Percentiles rank a stretch among this genome's conserved stretches.
These are phyloP conservation scores for Pterobdella sp. DNA, from an alignment of 2,888 invertebrate species.

Conservation along the genomic window DNA sequence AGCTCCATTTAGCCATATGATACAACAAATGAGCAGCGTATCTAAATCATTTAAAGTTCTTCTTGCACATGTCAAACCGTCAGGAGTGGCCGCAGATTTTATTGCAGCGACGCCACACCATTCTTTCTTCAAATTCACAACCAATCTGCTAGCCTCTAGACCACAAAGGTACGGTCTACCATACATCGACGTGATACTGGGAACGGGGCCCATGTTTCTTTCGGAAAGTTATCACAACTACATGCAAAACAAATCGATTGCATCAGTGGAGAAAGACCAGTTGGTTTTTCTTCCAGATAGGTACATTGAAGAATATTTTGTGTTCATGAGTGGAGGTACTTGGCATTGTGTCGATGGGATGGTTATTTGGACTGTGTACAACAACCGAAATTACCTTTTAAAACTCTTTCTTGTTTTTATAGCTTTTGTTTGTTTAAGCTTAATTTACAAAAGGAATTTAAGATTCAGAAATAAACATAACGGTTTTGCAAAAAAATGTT, in stretches of 20 bases:
- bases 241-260: background rate
- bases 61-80: background rate
- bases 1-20: background rate
- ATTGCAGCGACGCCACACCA: slow-evolving; percentile 17
- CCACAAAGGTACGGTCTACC: slow-evolving; percentile 15
- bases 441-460: too few relatives aligned
- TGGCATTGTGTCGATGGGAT: slow-evolving; percentile 26
- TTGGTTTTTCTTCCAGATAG: background rate
- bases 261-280: background rate
- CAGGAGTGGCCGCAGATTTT: slow-evolving; percentile 20
- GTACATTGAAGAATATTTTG: background rate
- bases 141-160: background rate
- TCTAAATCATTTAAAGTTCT: slow-evolving; percentile 7
- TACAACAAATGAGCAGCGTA: background rate
- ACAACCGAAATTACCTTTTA: background rate
- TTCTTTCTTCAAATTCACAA: background rate
- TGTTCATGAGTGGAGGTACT: background rate
- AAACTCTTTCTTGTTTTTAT: background rate
- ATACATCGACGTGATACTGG: slow-evolving; percentile 24
- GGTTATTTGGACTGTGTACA: slow-evolving; percentile 12
- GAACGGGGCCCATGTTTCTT: slow-evolving; percentile 21
- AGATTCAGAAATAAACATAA: too few relatives aligned
- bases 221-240: background rate
- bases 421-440: background rate
- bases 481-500: too few relatives aligned